These are phyloP conservation scores for Narcine bancroftii DNA, from an alignment of 2,113 vertebrate genomes.

Conservation along the genomic window DNA sequence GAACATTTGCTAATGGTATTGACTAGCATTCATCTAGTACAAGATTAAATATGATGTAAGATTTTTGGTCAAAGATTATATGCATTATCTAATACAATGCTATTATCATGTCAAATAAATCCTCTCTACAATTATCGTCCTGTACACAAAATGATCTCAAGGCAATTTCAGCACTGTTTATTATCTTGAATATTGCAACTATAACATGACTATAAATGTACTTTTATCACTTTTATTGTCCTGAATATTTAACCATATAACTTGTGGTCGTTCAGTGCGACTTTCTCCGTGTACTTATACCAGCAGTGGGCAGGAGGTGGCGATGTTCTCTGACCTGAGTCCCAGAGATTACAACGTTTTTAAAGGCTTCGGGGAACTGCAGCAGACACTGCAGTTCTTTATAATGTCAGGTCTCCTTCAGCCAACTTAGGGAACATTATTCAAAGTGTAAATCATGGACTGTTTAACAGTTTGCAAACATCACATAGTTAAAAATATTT, in stretches of 20 bases:
- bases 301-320: conserved; percentile 2
- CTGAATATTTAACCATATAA: background rate
- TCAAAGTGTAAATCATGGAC: no score
- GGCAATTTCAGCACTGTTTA: conserved; percentile 27
- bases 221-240: conserved; percentile 34
- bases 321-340: conserved; percentile 29
- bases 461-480: conserved; percentile 3
- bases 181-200: conserved; percentile 23
- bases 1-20: conserved; percentile 30
- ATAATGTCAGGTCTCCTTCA: no score
- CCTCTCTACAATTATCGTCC: background rate
- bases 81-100: conserved; percentile 31
- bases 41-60: conserved; percentile 36
- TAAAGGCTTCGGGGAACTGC: background rate
- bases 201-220: conserved; percentile 34
- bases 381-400: background rate
- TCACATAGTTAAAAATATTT: background rate
- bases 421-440: no score
- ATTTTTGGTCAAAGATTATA: conserved; percentile 36
- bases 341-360: background rate
- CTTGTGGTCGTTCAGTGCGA: background rate
- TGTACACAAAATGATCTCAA: conserved; percentile 7
- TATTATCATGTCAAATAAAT: conserved; percentile 37
- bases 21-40: background rate
- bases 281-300: background rate